Conservation (phyloP, 2,113 vertebrate genomes). For the Cavia porcellus region DNA sequence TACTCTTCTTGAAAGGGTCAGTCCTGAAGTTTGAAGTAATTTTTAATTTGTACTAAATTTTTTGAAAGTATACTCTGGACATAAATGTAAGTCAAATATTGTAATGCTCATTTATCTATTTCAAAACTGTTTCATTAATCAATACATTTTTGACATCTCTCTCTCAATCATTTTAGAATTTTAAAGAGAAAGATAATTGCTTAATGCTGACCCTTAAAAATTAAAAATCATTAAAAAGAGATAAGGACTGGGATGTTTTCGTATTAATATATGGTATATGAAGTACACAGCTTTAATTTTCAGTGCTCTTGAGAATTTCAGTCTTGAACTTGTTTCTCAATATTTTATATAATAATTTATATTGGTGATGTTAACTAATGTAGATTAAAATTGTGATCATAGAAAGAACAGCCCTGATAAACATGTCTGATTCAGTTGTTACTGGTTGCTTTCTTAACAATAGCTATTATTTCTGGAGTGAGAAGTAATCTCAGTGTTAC, state of each 20-base stretch:
- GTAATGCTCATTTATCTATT: background rate
- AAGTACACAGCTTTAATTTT: background rate
- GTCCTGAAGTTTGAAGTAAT: background rate
- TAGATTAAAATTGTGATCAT: background rate
- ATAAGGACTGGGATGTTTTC: background rate
- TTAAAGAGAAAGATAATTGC: background rate
- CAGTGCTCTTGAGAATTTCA: background rate
- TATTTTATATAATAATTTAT: background rate
- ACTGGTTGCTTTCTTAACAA: no score
- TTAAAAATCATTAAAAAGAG: background rate
- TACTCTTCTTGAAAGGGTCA: background rate
- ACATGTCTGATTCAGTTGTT: background rate
- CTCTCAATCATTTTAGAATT: background rate
- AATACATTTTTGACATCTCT: background rate
- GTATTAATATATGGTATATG: background rate
- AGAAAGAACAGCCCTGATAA: background rate
- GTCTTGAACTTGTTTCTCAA: background rate
- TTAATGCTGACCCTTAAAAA: background rate
- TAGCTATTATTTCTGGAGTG: no score
- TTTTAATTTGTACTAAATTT: background rate
- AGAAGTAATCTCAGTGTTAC: no score
- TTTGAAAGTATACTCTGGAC: background rate
- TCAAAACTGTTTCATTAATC: background rate
- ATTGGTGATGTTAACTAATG: background rate
- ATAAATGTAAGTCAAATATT: background rate